A percentile compares a stretch with the other conserved stretches of the same genome.
These are phyloP conservation scores for Sebastes itinus DNA, from an alignment of 2,797 vertebrate genomes.

Conservation along the genomic window DNA sequence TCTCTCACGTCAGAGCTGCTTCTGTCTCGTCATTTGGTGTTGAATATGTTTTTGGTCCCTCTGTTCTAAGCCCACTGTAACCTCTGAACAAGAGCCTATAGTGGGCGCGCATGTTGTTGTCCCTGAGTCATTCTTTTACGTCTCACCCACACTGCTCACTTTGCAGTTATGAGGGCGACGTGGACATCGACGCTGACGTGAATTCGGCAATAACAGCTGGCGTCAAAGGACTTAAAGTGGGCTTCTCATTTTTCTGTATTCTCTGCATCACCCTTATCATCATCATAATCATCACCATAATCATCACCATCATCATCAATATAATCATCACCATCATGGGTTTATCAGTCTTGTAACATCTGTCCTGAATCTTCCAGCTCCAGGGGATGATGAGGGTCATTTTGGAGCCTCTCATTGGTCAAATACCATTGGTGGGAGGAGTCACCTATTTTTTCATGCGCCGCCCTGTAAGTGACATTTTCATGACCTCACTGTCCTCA, in stretches of 20 bases:
- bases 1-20: background rate
- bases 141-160: background rate
- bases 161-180: slow-evolving; percentile 89
- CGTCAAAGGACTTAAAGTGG: slow-evolving; percentile 91
- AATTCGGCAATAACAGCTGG: slow-evolving; percentile 88
- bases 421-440: slow-evolving; percentile 92
- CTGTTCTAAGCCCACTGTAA: background rate
- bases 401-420: slow-evolving; percentile 89
- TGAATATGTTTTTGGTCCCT: background rate
- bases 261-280: background rate
- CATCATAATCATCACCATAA: too few relatives aligned
- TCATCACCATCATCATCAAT: background rate
- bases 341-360: background rate
- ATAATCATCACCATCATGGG: background rate
- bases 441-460: slow-evolving; percentile 95
- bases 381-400: slow-evolving; percentile 90
- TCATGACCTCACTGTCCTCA: background rate
- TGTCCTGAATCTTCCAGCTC: slow-evolving; percentile 77
- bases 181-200: slow-evolving; percentile 90
- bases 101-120: too few relatives aligned
- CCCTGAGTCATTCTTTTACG: background rate
- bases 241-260: background rate
- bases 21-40: background rate
- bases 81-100: too few relatives aligned
- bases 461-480: slow-evolving; percentile 87